Evolutionary conservation across 2,113 vertebrate genomes (phyloP).

Genomic region (Cyanistes caeruleus): DNA sequence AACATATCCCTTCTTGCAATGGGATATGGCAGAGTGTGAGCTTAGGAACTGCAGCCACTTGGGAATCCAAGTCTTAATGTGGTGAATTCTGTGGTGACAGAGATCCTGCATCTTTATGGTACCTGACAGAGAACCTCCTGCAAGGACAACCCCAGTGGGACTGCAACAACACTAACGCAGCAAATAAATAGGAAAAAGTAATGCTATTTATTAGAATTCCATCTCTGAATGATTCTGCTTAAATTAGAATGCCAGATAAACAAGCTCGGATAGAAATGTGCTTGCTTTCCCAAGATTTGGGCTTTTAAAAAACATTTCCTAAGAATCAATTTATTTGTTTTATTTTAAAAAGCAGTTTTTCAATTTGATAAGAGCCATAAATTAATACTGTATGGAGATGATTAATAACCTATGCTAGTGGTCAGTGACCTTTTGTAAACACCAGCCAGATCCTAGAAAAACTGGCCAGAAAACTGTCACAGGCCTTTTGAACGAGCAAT

Average conservation of each 20-base stretch:
- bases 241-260: neutral
- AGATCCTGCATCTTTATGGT: neutral
- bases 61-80: neutral
- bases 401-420: constrained; percentile 28
- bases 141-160: neutral
- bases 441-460: constrained; percentile 28
- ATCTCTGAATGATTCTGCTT: constrained; percentile 4
- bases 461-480: constrained; percentile 6
- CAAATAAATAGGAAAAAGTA: constrained; percentile 68
- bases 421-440: constrained; percentile 64
- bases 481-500: neutral
- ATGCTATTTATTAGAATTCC: constrained; percentile 60
- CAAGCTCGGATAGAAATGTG: constrained; percentile 17
- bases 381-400: constrained; percentile 44
- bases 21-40: neutral
- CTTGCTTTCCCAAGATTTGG: neutral
- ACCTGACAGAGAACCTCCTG: neutral
- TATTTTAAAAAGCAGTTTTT: neutral
- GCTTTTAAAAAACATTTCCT: neutral
- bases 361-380: constrained; percentile 19
- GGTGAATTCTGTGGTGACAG: neutral
- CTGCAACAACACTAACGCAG: neutral
- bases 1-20: neutral
- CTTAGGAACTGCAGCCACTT: neutral
- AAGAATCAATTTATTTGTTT: neutral